Conservation (phyloP, 1,140 invertebrate genomes). For the Parasteatoda tepidariorum region DNA sequence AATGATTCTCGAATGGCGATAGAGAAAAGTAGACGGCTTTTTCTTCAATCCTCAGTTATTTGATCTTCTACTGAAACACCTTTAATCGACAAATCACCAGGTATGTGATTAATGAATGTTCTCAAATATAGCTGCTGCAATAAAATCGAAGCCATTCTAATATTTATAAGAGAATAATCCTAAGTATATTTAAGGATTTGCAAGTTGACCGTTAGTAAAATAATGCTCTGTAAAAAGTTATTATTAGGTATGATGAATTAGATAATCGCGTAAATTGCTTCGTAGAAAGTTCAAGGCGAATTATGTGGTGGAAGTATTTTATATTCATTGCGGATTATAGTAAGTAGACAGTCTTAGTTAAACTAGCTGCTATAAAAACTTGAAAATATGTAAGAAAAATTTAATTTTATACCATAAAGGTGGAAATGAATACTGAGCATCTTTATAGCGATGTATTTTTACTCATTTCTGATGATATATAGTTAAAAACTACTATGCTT, state of each 20-base stretch:
- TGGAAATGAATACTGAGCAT: background rate
- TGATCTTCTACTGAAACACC: conserved; percentile 50
- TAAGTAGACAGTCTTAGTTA: no score
- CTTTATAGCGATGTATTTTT: background rate
- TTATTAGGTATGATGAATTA: conserved; percentile 24
- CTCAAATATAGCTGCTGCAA: background rate
- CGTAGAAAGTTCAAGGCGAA: background rate
- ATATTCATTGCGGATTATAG: background rate
- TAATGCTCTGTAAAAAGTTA: conserved; percentile 21
- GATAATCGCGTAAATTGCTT: background rate
- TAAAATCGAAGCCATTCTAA: conserved; percentile 47
- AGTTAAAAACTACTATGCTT: no score
- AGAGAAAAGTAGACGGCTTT: conserved; percentile 28
- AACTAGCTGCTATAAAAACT: background rate
- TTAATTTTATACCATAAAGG: background rate
- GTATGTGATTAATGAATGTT: conserved; percentile 41
- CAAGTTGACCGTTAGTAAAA: conserved; percentile 19
- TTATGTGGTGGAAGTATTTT: background rate
- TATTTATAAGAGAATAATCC: conserved; percentile 48
- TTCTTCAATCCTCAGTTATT: conserved; percentile 34
- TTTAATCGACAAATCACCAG: conserved; percentile 45
- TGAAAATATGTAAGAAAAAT: background rate
- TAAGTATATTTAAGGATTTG: conserved; percentile 32
- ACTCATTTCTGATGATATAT: background rate
- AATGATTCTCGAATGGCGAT: conserved; percentile 39